Evolutionary conservation across 1,140 invertebrate species (phyloP), one percentile per base, ranked within the genome.

Genomic region (Trichonephila clavipes): DNA sequence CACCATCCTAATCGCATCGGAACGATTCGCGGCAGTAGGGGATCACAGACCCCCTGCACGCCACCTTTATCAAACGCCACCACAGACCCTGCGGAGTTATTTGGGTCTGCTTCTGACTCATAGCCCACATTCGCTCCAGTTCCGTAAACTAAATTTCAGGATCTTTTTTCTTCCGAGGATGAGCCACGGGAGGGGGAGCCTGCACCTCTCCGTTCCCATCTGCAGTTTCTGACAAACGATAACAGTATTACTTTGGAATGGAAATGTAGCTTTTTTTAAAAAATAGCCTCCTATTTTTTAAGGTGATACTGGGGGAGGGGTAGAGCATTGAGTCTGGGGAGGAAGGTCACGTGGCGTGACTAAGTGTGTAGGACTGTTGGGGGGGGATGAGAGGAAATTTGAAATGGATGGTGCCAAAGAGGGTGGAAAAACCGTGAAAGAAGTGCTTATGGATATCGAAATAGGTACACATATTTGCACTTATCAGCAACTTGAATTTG

Each of bases 51-150:
- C 86, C 28, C 86, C 86, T n/a, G 12, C 40, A 34, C 28, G 34
- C 28, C 69, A 24, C 24, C 51, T 88, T 88, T 88, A 88, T 88
- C 86, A 88, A 88, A 88, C 59, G 86, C 86, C 86, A 64, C 86
- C 86, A 88, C 86, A 62, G 28, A 34, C 59, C 58, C 58, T 34
- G 40, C 62, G 86, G 61, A 66, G 62, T 88, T 64, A 64, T 88
- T 88, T 64, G 61, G 86, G 85, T 12, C 59, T 16, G 85, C 61
- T 51, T 86, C 86, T 58, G 40, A 83, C 82, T 83, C 82, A 77
- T 77, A 77, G 40, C 69, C 69, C 69, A 77, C 69, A 77, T 77
- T 77, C 69, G 28, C 8, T 51, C 44, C 6, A 58, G 21, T n/a
- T 64, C 86, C 40, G 59, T 7, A 64, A 88, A 88, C 86, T 21